Evolutionary conservation across 2,888 invertebrate species (phyloP).

Genomic region (Euphydryas editha): DNA sequence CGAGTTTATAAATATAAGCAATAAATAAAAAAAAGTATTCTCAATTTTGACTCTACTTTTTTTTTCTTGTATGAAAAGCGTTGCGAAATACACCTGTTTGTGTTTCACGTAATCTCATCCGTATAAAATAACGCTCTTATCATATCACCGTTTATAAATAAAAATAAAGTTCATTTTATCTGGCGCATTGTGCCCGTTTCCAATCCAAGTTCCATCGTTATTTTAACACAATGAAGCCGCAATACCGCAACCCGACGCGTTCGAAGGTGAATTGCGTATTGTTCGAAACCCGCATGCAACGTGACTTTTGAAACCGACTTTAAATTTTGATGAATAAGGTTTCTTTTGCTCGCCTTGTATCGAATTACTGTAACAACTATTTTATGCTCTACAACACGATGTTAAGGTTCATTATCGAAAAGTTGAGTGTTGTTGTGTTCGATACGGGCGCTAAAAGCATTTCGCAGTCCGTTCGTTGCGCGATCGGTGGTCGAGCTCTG

Average conservation of each 20-base stretch:
- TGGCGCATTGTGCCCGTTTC: constrained; percentile 68
- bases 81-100: neutral
- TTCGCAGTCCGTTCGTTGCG: constrained; percentile 80
- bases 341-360: constrained; percentile 65
- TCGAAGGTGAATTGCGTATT: constrained; percentile 84
- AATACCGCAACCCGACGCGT: constrained; percentile 82
- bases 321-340: constrained; percentile 75
- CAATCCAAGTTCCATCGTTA: constrained; percentile 76
- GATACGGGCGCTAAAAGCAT: constrained; percentile 81
- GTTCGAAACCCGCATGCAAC: constrained; percentile 78
- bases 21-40: neutral
- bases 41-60: neutral
- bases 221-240: constrained; percentile 82
- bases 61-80: constrained; percentile 1
- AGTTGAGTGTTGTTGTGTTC: constrained; percentile 49
- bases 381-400: constrained; percentile 42
- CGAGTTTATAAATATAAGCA: neutral
- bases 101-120: constrained; percentile 5
- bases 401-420: constrained; percentile 51
- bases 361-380: constrained; percentile 46
- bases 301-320: constrained; percentile 78
- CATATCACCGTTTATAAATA: constrained; percentile 23
- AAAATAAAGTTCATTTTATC: constrained; percentile 63
- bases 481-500: constrained; percentile 77
- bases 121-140: constrained; percentile 14